Conservation (phyloP, 2,113 vertebrate species). For the Macaca mulatta region DNA sequence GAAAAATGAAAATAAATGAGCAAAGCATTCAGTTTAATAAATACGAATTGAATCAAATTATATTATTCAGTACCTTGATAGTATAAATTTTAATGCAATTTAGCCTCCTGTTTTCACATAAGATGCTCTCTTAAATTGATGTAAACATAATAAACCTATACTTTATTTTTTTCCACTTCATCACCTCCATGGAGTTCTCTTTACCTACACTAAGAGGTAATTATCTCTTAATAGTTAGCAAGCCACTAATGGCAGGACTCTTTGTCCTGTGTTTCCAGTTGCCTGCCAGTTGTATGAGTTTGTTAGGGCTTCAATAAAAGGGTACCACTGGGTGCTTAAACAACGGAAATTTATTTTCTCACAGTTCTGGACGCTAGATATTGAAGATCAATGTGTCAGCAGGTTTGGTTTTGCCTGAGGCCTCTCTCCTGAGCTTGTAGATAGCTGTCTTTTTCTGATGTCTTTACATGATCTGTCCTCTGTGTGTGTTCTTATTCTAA, state of each 20-base stretch:
- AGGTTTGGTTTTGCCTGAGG: background rate
- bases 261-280: background rate
- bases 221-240: background rate
- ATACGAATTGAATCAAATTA: background rate
- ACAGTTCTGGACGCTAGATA: background rate
- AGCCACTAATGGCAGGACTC: background rate
- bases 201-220: background rate
- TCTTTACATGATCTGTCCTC: background rate
- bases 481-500: background rate
- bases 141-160: background rate
- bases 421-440: background rate
- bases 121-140: background rate
- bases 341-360: background rate
- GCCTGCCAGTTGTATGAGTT: background rate
- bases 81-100: background rate
- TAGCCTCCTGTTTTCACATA: background rate
- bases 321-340: background rate
- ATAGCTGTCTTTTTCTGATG: background rate
- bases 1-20: background rate
- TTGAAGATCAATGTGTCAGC: background rate
- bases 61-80: background rate
- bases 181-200: background rate
- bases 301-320: background rate
- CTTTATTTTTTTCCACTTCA: background rate
- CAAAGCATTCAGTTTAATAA: slow-evolving; percentile 22